phyloP scores from a whole-genome alignment of 1,140 invertebrate species.

The Spodoptera frugiperda region DNA sequence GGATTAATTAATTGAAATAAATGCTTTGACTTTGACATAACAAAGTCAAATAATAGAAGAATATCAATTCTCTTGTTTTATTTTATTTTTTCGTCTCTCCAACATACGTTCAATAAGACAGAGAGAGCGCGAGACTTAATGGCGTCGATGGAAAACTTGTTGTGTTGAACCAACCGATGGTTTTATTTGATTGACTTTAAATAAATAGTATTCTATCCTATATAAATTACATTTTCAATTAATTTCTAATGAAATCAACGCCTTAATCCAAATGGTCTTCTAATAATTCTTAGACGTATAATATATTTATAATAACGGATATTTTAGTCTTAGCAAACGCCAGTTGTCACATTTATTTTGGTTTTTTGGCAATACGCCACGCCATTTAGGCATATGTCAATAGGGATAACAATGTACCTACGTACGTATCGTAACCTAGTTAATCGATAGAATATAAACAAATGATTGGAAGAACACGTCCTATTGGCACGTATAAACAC shows the following conservation, averaged over 20 bases:
- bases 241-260: slow-evolving; percentile 44
- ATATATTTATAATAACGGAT: slow-evolving; percentile 48
- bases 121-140: no score
- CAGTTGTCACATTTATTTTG: slow-evolving; percentile 55
- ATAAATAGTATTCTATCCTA: not conserved
- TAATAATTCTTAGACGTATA: slow-evolving; percentile 36
- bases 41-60: no score
- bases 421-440: slow-evolving; percentile 43
- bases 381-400: slow-evolving; percentile 60
- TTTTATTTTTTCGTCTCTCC: no score
- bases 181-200: no score
- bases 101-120: no score
- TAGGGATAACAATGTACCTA: slow-evolving; percentile 46
- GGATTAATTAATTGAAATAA: no score
- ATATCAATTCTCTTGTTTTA: no score
- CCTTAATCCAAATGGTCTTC: slow-evolving; percentile 55
- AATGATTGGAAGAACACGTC: slow-evolving; percentile 19
- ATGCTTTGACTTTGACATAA: no score
- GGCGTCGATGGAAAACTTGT: no score
- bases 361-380: slow-evolving; percentile 57
- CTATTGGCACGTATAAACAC: slow-evolving; percentile 18
- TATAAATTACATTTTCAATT: no score
- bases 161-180: no score
- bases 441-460: slow-evolving; percentile 41
- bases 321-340: slow-evolving; percentile 49